A percentile compares a stretch with the other conserved stretches of the same genome.
Evolutionary conservation across 92 coral and sea anemone species (phyloP).

Genomic region (Epizoanthus fatuus): DNA sequence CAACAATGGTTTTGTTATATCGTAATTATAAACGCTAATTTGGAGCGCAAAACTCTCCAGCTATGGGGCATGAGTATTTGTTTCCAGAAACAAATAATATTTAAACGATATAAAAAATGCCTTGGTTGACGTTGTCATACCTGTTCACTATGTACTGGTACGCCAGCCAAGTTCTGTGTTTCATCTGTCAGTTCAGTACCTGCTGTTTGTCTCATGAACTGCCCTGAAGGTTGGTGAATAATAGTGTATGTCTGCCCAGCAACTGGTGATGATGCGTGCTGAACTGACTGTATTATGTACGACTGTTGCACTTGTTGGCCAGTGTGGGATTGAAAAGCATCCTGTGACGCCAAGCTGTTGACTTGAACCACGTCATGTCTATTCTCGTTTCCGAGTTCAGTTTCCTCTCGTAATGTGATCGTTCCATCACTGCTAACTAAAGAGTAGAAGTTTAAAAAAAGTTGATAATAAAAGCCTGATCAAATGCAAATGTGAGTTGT

Average conservation of each 20-base stretch:
- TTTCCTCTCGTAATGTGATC: conserved; percentile 75
- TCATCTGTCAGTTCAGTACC: conserved; percentile 62
- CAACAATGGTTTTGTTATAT: too few species aligned
- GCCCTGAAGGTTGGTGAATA: conserved; percentile 85
- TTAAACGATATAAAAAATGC: too few species aligned
- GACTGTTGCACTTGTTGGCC: conserved; percentile 79
- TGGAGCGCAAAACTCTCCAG: too few species aligned
- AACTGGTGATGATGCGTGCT: conserved; percentile 57
- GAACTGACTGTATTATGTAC: conserved; percentile 84
- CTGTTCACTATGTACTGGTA: conserved; percentile 61
- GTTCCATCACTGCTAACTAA: conserved; percentile 90
- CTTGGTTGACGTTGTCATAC: conserved; percentile 4
- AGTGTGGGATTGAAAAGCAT: conserved; percentile 48
- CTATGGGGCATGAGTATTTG: too few species aligned
- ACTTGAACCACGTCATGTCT: conserved; percentile 84
- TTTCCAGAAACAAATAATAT: too few species aligned
- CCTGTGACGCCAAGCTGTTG: conserved; percentile 76
- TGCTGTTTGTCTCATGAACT: conserved; percentile 68
- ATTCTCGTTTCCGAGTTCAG: conserved; percentile 58
- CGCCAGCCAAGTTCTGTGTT: conserved; percentile 48
- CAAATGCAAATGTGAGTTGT: too few species aligned
- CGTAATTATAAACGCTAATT: too few species aligned
- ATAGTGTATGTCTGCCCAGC: conserved; percentile 89
- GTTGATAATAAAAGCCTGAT: neutral
- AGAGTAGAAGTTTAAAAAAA: neutral